Evolutionary conservation across 92 coral and sea anemone species (phyloP).

Genomic region (Isaurus tuberculatus): DNA sequence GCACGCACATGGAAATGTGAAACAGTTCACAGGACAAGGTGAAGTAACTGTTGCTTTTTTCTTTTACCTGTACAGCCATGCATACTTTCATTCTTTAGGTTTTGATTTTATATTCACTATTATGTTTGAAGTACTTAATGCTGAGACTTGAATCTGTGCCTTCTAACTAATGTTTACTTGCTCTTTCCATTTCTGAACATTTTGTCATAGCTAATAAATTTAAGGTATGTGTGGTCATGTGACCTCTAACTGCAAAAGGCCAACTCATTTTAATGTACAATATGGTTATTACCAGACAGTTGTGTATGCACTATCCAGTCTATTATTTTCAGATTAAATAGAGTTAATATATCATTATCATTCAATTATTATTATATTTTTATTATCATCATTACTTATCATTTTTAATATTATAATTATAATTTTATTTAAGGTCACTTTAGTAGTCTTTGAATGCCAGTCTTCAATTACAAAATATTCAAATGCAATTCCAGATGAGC

Average conservation of each 20-base stretch:
- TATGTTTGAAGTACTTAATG: no score
- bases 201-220: no score
- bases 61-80: not conserved
- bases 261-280: no score
- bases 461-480: not conserved
- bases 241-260: no score
- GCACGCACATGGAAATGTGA: not conserved
- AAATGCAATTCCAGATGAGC: not conserved
- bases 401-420: no score
- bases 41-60: not conserved
- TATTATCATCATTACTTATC: not conserved
- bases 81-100: not conserved
- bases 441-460: not conserved
- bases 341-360: no score
- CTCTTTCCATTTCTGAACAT: no score
- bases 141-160: no score
- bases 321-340: no score
- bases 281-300: no score
- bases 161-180: not conserved
- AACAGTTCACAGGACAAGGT: conserved; percentile 35
- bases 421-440: not conserved
- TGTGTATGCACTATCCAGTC: no score
- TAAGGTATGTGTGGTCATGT: no score
- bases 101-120: not conserved
- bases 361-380: not conserved